Evolutionary conservation across 1,140 invertebrate genomes (phyloP).

Genomic region (Sweltsa coloradensis): DNA sequence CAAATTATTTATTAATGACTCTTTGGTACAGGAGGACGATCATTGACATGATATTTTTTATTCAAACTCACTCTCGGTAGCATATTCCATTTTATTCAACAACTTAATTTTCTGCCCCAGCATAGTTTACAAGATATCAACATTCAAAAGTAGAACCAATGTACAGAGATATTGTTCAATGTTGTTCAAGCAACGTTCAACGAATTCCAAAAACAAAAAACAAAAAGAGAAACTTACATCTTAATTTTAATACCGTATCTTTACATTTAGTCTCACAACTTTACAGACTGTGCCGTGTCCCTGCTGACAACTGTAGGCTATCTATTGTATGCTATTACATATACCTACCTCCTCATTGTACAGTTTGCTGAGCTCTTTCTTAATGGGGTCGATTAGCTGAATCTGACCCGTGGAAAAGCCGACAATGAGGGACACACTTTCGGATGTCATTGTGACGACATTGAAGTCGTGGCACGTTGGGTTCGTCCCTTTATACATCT

Average conservation of each 20-base stretch:
- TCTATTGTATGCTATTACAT: neutral
- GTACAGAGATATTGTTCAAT: no score
- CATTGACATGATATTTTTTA: no score
- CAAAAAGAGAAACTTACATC: neutral
- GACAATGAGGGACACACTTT: slow-evolving; percentile 78
- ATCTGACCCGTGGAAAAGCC: slow-evolving; percentile 97
- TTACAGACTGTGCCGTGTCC: no score
- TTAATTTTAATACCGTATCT: neutral
- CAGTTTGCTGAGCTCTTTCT: slow-evolving; percentile 89
- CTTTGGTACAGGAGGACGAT: no score
- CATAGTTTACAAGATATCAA: no score
- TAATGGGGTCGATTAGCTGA: slow-evolving; percentile 92
- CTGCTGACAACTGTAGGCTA: no score
- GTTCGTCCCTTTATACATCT: slow-evolving; percentile 96
- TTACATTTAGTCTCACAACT: no score
- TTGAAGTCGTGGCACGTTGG: slow-evolving; percentile 99
- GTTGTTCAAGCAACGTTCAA: neutral
- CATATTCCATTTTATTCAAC: no score
- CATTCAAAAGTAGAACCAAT: no score
- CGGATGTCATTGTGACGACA: slow-evolving; percentile 61
- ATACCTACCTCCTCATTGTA: slow-evolving; percentile 92
- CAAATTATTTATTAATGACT: no score
- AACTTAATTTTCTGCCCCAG: no score
- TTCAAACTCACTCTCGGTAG: no score
- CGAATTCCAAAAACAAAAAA: neutral